Evolutionary conservation across 1,140 invertebrate species (phyloP), one percentile per base, ranked within the genome.

Genomic region (Ips nitidus): DNA sequence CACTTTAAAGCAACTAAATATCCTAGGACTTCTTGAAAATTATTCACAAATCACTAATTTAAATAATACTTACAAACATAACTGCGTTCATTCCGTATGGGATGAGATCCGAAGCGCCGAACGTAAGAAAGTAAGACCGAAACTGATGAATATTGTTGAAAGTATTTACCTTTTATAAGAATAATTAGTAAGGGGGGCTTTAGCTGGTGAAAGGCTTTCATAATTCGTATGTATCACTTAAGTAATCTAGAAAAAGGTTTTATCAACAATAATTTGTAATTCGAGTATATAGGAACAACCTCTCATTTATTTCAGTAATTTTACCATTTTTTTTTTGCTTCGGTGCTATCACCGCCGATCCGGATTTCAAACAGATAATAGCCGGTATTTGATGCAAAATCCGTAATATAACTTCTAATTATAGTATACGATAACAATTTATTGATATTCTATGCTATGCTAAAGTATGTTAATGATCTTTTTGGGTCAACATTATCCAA

Each of bases 161-260:
- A 65, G 60, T 50, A 50, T 64, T 70, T 68, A 64, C 52, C 74
- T 76, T 76, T 75, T 76, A 76, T 76, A 76, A 59, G 52, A 50
- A 50, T 52, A n/a, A 6, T 56, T 37, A 56, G 50, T 52, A 69
- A 73, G 71, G 71, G 75, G 74, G 74, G 75, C 68, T 56, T 63
- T 5, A 41, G 45, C 45, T 53, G 71, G 75, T 76, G 75, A 76
- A 76, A 76, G 75, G 74, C 67, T 64, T 74, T 67, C 7, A 50
- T 50, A 50, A 50, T 50, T 50, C 22, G 45, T 50, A 50, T 50
- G 22, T 50, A 50, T 50, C 45, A 50, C 45, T 22, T 22, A 50
- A 8, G 45, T 50, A 50, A 50, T 50, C 45, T 8, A 50, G 45
- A 22, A 50, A 50, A 50, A 50, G 45, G 22, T 22, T 22, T 22